Conservation (phyloP, 1,140 invertebrate genomes). For the Orchesella cincta region DNA sequence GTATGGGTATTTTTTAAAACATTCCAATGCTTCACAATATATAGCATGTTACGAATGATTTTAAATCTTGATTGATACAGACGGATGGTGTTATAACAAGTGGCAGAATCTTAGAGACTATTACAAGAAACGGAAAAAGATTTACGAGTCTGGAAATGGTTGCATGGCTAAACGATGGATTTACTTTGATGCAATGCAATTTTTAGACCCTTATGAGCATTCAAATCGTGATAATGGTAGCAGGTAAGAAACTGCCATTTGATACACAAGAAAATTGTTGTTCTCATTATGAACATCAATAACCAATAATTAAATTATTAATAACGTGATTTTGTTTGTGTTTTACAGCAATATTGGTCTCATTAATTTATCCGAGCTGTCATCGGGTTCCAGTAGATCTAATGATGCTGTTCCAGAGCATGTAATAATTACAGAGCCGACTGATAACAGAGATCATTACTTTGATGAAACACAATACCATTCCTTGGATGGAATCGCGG, state of each 20-base stretch:
- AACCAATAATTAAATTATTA: too few species aligned
- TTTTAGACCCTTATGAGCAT: slow-evolving; percentile 7
- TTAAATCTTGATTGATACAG: not conserved
- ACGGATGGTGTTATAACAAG: slow-evolving; percentile 13
- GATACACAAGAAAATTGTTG: too few species aligned
- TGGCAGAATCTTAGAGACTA: slow-evolving; percentile 6
- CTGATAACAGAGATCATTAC: too few species aligned
- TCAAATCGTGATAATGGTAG: too few species aligned
- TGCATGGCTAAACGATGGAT: not conserved
- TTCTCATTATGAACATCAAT: too few species aligned
- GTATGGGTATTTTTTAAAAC: slow-evolving; percentile 3
- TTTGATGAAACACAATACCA: slow-evolving; percentile 13
- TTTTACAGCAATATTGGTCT: too few species aligned
- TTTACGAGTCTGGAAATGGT: slow-evolving; percentile 4
- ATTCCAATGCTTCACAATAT: not conserved
- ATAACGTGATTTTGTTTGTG: too few species aligned
- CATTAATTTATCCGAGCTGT: too few species aligned
- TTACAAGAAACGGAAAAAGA: slow-evolving; percentile 21
- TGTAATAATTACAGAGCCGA: too few species aligned
- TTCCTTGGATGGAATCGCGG: not conserved
- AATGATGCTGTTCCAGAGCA: too few species aligned
- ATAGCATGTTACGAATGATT: not conserved
- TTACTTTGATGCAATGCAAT: not conserved
- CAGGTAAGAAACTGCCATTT: too few species aligned
- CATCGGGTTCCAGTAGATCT: too few species aligned